Conservation (phyloP, 1,140 invertebrate genomes). For the Pissodes strobi region DNA sequence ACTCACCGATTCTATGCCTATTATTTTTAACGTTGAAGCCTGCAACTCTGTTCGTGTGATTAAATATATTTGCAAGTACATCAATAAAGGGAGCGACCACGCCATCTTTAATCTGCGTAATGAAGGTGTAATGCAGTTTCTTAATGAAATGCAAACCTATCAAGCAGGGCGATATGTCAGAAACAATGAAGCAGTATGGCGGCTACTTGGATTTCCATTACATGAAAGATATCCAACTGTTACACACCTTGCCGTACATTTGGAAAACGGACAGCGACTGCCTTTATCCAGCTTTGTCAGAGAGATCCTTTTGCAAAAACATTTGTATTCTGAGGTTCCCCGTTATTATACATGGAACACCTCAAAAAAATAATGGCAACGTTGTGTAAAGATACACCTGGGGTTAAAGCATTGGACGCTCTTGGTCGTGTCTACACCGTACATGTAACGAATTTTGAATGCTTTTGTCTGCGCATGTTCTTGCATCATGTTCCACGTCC, state of each 20-base stretch:
- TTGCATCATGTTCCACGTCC: too few relatives aligned
- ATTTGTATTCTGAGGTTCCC: conserved; percentile 53
- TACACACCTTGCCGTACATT: conserved; percentile 57
- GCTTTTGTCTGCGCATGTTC: too few relatives aligned
- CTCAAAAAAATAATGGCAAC: conserved; percentile 19
- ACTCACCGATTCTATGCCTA: conserved; percentile 47
- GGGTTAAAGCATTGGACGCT: too few relatives aligned
- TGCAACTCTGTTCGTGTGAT: conserved; percentile 54
- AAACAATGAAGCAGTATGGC: conserved; percentile 56
- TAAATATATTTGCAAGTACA: conserved; percentile 52
- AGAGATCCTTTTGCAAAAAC: conserved; percentile 48
- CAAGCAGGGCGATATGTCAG: conserved; percentile 57
- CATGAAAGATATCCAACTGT: conserved; percentile 56
- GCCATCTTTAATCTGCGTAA: conserved; percentile 36
- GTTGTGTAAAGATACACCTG: background rate
- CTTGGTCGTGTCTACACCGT: too few relatives aligned
- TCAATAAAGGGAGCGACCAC: conserved; percentile 47
- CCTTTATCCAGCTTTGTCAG: conserved; percentile 41
- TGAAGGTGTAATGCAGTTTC: background rate
- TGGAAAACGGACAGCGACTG: conserved; percentile 56
- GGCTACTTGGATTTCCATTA: conserved; percentile 50
- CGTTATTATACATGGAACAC: conserved; percentile 52
- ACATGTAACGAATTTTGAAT: too few relatives aligned
- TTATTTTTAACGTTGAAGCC: conserved; percentile 52
- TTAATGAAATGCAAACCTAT: conserved; percentile 52